Conservation (phyloP, 2,113 vertebrate species). For the Pelecanus crispus region DNA sequence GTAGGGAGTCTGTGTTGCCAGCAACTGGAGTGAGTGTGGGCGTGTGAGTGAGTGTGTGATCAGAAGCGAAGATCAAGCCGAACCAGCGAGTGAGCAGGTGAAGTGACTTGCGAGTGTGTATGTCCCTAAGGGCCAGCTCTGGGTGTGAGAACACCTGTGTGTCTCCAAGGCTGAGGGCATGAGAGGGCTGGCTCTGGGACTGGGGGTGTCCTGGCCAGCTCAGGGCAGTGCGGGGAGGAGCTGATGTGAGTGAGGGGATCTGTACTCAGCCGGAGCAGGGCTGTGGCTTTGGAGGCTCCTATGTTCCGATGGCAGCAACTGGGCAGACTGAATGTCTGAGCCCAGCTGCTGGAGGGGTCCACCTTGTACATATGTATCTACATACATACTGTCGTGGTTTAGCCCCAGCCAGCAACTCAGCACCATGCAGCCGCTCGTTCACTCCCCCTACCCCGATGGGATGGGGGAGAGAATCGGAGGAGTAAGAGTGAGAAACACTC, state of each 20-base stretch:
- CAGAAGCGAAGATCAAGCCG: fast-evolving
- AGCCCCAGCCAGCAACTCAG: too few species aligned
- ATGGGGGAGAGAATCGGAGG: too few species aligned
- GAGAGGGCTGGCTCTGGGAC: neutral
- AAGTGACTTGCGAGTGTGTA: neutral
- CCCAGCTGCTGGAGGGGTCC: neutral
- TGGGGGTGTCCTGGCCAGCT: too few species aligned
- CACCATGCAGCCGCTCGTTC: too few species aligned
- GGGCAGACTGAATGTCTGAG: neutral
- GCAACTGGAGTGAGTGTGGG: fast-evolving
- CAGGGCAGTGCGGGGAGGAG: neutral
- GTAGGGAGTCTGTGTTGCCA: neutral
- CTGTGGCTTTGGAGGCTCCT: neutral
- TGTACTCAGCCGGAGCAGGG: neutral
- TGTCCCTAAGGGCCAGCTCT: neutral
- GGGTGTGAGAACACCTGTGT: neutral
- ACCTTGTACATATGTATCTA: neutral
- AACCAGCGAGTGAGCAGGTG: neutral
- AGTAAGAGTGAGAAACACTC: too few species aligned
- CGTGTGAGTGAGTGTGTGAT: fast-evolving
- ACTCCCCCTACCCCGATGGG: too few species aligned
- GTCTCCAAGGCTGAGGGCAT: neutral
- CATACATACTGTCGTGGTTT: too few species aligned
- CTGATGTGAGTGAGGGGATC: fast-evolving
- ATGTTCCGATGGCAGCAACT: too few species aligned